Evolutionary conservation across 1,140 invertebrate genomes (phyloP).

Genomic region (Drosophila chauvacae): DNA sequence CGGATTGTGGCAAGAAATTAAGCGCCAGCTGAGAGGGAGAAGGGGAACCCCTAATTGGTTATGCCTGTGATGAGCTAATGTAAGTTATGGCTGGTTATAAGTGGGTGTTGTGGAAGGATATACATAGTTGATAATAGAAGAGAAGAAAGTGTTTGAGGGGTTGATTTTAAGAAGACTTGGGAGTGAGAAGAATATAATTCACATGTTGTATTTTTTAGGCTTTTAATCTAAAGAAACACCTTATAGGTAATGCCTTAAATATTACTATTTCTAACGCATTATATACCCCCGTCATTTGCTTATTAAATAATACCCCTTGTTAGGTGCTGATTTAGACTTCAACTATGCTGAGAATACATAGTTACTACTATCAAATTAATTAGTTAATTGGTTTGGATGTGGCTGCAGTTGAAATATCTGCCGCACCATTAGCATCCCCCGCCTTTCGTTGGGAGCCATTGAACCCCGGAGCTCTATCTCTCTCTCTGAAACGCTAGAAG

Average conservation of each 20-base stretch:
- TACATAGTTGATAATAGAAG: neutral
- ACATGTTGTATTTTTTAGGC: neutral
- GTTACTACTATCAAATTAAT: slow-evolving; percentile 30
- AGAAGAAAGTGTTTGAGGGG: slow-evolving; percentile 31
- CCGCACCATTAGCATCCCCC: slow-evolving; percentile 27
- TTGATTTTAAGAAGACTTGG: neutral
- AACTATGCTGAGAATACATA: slow-evolving; percentile 1
- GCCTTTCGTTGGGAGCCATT: slow-evolving; percentile 23
- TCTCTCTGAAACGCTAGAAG: slow-evolving; percentile 28
- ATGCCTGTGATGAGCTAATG: slow-evolving; percentile 54
- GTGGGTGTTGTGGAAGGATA: slow-evolving; percentile 24
- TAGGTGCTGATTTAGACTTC: neutral
- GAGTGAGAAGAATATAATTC: neutral
- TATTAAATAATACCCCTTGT: neutral
- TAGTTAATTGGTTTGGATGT: slow-evolving; percentile 40
- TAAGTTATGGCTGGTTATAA: slow-evolving; percentile 64
- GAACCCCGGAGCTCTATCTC: slow-evolving; percentile 16
- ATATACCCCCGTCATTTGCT: neutral
- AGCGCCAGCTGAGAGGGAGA: slow-evolving; percentile 1
- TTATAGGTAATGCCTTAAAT: too few species aligned
- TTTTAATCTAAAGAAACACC: neutral
- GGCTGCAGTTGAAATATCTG: slow-evolving; percentile 15
- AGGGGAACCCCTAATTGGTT: slow-evolving; percentile 39
- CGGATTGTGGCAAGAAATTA: slow-evolving; percentile 47
- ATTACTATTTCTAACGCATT: neutral